Base-by-base conservation (phyloP, 2,888 invertebrate species). In the Drosophila meridiana region DNA sequence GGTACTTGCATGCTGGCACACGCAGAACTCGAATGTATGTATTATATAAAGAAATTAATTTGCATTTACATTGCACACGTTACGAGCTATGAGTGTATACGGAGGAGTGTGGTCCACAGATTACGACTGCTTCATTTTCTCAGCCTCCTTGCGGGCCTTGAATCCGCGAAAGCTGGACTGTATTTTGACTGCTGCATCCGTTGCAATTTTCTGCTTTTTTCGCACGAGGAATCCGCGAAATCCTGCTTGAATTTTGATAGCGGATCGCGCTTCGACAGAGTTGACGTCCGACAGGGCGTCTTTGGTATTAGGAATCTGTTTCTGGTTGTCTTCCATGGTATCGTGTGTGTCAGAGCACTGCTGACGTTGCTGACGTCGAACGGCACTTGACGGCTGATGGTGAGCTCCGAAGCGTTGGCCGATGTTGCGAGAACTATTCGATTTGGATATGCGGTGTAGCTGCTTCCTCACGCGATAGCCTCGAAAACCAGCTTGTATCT, bases 401-500 rank as follows among this genome's bases (percentile, higher is more conserved):
- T 68, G 42, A 55, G 66, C 70, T 6, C 60, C 48, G 45, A 66
- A 60, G 26, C 78, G 71, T 20, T 79, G 69, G 4, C 79, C 78
- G 80, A 74, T 68, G 60, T 48, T 50, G 5, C 66, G 65, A 53
- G 48, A 52, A 34, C 55, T 57, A n/a, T 45, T 52, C 2, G 67
- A 56, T 58, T 80, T 82, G 55, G 59, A 76, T n/a, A 79, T 66
- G n/a, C 68, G 69, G 42, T 90, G 91, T 42, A 94, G 77, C 66
- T 94, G 94, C 71, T 94, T 94, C n/a, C 94, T 92, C 11, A 94
- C 94, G 3, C 94, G 93, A 76, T 94, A 94, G 2, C 94, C 94
- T 36, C 94, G 93, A 83, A 94, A 94, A 61, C 94, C 94, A 47
- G 94, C 94, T 90, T 95, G 94, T 60, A 95, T 94, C 83, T 94